Conservation (phyloP, 2,888 invertebrate species). For the Ametastegia equiseti region DNA sequence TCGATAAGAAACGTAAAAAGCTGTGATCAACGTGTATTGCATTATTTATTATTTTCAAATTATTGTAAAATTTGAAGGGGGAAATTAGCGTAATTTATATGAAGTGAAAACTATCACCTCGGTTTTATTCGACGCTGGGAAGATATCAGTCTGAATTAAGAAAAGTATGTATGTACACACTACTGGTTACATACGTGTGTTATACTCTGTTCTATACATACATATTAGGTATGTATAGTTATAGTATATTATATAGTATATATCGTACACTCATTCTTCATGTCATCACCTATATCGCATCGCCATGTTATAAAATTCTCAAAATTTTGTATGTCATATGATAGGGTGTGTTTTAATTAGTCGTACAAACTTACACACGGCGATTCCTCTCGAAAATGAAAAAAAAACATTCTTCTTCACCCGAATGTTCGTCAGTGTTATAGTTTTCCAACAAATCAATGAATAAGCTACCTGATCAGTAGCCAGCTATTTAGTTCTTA, state of each 20-base stretch:
- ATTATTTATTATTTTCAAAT: neutral
- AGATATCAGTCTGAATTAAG: neutral
- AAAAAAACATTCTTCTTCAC: no score
- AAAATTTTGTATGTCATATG: constrained; percentile 14
- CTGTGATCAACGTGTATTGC: constrained; percentile 31
- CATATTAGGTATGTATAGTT: neutral
- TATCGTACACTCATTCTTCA: neutral
- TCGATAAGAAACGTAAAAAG: constrained; percentile 36
- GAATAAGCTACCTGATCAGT: no score
- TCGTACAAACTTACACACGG: neutral
- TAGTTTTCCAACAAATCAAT: no score
- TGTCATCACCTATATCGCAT: neutral
- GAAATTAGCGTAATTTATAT: neutral
- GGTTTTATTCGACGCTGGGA: neutral
- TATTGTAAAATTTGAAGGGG: neutral
- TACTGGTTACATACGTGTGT: no score
- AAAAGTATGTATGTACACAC: neutral
- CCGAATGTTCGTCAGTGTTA: no score
- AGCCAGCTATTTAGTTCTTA: no score
- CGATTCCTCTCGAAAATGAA: neutral
- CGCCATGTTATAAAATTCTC: constrained; percentile 6
- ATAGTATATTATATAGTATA: neutral
- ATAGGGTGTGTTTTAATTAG: no score
- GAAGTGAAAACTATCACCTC: neutral
- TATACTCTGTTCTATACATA: neutral